Evolutionary conservation across 2,888 invertebrate species (phyloP).

Genomic region (Gonocerus acuteangulatus): DNA sequence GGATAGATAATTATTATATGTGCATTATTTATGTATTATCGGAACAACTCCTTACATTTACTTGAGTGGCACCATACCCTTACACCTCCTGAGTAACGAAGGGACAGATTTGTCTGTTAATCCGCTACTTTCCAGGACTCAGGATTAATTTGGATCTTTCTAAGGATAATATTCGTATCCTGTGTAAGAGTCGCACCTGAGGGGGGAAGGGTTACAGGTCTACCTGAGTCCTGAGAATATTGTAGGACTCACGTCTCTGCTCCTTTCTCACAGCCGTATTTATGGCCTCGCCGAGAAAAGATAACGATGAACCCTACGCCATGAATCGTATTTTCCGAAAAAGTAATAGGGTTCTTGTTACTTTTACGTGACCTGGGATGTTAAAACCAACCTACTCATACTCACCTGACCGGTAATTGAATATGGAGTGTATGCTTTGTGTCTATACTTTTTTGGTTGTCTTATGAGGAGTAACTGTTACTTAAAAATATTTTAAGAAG

Average conservation of each 20-base stretch:
- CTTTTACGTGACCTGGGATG: not conserved
- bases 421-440: not conserved
- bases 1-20: too few relatives aligned
- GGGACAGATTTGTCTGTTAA: too few relatives aligned
- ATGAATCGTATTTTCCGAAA: conserved; percentile 5
- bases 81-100: too few relatives aligned
- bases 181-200: too few relatives aligned
- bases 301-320: not conserved
- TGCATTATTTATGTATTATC: too few relatives aligned
- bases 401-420: not conserved
- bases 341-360: conserved; percentile 3
- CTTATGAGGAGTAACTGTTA: not conserved
- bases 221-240: too few relatives aligned
- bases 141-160: not conserved
- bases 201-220: too few relatives aligned
- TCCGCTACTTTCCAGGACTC: too few relatives aligned
- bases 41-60: too few relatives aligned
- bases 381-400: not conserved
- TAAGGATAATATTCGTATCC: not conserved
- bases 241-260: too few relatives aligned
- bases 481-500: too few relatives aligned
- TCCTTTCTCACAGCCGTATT: not conserved
- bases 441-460: not conserved
- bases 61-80: too few relatives aligned
- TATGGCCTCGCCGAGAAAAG: not conserved